phyloP scores from a whole-genome alignment of 1,140 invertebrate species.

The Nasonia vitripennis region DNA sequence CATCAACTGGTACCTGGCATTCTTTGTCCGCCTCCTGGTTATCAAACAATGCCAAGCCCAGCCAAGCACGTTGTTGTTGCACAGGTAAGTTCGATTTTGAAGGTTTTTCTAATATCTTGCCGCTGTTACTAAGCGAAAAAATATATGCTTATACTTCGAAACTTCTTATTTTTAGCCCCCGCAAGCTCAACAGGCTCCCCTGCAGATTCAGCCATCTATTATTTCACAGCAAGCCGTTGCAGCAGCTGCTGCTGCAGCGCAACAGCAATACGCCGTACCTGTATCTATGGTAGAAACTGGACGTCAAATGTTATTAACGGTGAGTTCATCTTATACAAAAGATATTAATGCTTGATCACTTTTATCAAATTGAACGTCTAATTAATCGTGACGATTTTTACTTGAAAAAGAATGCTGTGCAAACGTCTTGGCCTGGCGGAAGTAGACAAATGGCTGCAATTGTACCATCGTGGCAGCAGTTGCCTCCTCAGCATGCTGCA shows the following conservation, averaged over 20 bases:
- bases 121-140: constrained; percentile 10
- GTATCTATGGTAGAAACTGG: constrained; percentile 92
- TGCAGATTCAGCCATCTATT: constrained; percentile 83
- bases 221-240: constrained; percentile 81
- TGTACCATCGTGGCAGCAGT: constrained; percentile 91
- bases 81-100: constrained; percentile 65
- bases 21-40: constrained; percentile 88
- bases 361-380: neutral
- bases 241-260: constrained; percentile 76
- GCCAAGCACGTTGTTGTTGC: constrained; percentile 93
- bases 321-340: constrained; percentile 62
- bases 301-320: constrained; percentile 81
- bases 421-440: constrained; percentile 87
- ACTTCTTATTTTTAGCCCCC: constrained; percentile 60
- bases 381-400: neutral
- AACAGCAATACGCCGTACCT: constrained; percentile 88
- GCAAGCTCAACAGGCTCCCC: constrained; percentile 72
- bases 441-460: constrained; percentile 88
- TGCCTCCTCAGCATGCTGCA: constrained; percentile 83
- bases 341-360: neutral
- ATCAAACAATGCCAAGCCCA: constrained; percentile 89
- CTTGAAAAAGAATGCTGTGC: constrained; percentile 81
- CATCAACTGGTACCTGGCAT: constrained; percentile 94
- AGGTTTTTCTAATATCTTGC: neutral
- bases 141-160: neutral